Evolutionary conservation across 2,797 vertebrate species (phyloP), one percentile per base, ranked within the genome.

Genomic region (Vespertilio murinus): DNA sequence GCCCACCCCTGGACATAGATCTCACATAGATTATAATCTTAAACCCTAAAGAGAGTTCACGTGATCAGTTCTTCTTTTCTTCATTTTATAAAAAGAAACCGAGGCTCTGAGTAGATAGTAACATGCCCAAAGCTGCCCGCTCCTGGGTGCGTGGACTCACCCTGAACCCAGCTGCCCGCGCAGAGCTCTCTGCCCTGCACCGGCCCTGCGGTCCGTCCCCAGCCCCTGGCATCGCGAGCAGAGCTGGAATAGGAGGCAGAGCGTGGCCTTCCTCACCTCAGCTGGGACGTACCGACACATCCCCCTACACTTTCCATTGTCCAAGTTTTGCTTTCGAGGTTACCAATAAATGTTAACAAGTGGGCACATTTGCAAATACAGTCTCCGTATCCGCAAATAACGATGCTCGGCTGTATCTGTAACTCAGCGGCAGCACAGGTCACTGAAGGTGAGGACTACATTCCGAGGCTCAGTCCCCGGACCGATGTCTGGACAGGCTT

Each of bases 51-150:
- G 38, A 25, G 8, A 52, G 59, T 13, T 73, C 23, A 40, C 5
- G 42, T 52, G 8, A 33, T 61, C 77, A 64, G 67, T 79, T 67
- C 47, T 59, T 33, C 28, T 45, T 86, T 90, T 82, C 38, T 59
- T 85, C 47, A 80, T 75, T 80, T 88, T 23, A n/a, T 40, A 77
- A 65, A 78, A 6, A 73, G 42, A 67, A 80, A 59, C 35, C 5
- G 1, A 86, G 23, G n/a, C 47, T 42, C 25, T 23, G 17, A 16
- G 18, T 33, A 11, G 33, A 49, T 25, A 45, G 42, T 70, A 67
- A 78, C 54, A 86, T 78, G 13, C 28, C 45, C 38, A 35, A 56
- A 52, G 79, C 35, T 12, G 0, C 30, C 65, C 0, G 1, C 56
- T 22, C 28, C n/a, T n/a, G n/a, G n/a, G n/a, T n/a, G n/a, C n/a